Conservation (phyloP, 1,140 invertebrate species). For the Steinernema feltiae region DNA sequence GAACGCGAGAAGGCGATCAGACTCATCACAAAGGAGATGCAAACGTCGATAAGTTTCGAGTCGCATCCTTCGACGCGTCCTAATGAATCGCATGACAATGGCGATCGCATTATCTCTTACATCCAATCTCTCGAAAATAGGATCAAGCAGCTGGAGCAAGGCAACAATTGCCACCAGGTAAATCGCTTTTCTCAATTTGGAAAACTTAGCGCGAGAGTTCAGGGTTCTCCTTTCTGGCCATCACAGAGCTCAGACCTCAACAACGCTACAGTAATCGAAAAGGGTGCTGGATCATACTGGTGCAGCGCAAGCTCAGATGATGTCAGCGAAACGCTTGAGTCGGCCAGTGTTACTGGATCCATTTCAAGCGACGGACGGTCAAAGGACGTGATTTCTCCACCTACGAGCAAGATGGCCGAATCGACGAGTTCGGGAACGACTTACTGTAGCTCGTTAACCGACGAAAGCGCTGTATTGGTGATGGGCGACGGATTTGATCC, state of each 20-base stretch:
- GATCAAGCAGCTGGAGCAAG: conserved; percentile 76
- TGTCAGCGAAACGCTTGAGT: conserved; percentile 28
- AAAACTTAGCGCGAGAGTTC: background rate
- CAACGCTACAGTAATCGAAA: conserved; percentile 11
- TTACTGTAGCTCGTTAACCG: conserved; percentile 30
- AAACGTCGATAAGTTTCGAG: conserved; percentile 59
- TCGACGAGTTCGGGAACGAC: conserved; percentile 31
- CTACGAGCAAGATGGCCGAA: conserved; percentile 26
- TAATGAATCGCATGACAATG: background rate
- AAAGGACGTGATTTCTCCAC: conserved; percentile 22
- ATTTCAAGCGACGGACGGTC: conserved; percentile 13
- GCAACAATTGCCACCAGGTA: conserved; percentile 14
- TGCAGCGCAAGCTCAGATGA: conserved; percentile 17
- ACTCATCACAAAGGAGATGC: conserved; percentile 64
- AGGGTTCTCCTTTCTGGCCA: background rate
- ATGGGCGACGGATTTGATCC: conserved; percentile 33
- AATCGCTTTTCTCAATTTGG: background rate
- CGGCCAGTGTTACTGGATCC: conserved; percentile 26
- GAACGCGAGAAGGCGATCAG: conserved; percentile 64
- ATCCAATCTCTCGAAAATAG: conserved; percentile 77
- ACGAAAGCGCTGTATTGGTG: conserved; percentile 30
- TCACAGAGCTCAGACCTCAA: background rate
- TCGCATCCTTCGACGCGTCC: background rate
- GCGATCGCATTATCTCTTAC: conserved; percentile 74
- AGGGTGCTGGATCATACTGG: conserved; percentile 27